Evolutionary conservation across 1,140 invertebrate genomes (phyloP).

Genomic region (Capitella teleta): DNA sequence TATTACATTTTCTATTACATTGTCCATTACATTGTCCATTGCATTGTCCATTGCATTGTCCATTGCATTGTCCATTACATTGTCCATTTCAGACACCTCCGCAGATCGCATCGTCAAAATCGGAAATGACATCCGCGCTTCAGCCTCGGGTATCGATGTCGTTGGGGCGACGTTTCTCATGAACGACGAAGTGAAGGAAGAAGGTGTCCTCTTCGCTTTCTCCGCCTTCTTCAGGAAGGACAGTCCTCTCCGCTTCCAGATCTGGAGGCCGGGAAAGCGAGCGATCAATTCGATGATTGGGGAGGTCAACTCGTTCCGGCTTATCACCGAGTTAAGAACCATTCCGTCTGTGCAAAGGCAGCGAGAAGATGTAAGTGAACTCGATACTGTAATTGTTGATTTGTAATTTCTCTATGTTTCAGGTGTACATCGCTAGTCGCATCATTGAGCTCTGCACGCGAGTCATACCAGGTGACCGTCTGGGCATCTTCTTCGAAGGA

Average conservation of each 20-base stretch:
- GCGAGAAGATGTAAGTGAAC: conserved; percentile 6
- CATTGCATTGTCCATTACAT: too few relatives aligned
- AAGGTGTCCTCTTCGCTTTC: conserved; percentile 7
- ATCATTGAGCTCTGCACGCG: not conserved
- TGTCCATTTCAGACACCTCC: too few relatives aligned
- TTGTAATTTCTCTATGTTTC: not conserved
- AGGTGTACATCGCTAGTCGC: conserved; percentile 1
- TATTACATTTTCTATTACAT: too few relatives aligned
- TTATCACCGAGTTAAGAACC: not conserved
- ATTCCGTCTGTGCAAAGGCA: not conserved
- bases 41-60: too few relatives aligned
- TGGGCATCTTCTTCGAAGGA: conserved; percentile 3
- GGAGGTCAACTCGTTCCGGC: not conserved
- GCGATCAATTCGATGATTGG: too few relatives aligned
- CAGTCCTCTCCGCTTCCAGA: conserved; percentile 3
- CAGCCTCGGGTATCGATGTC: conserved; percentile 1
- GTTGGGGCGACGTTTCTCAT: conserved; percentile 2
- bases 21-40: too few relatives aligned
- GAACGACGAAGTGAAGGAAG: not conserved
- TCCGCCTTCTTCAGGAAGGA: conserved; percentile 2
- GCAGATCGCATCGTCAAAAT: not conserved
- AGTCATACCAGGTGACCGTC: not conserved
- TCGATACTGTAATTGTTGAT: not conserved
- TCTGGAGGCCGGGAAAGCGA: conserved; percentile 7
- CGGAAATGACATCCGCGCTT: conserved; percentile 4